Evolutionary conservation across 2,888 invertebrate species (phyloP).

Genomic region (Hydroisotoma schaefferi): DNA sequence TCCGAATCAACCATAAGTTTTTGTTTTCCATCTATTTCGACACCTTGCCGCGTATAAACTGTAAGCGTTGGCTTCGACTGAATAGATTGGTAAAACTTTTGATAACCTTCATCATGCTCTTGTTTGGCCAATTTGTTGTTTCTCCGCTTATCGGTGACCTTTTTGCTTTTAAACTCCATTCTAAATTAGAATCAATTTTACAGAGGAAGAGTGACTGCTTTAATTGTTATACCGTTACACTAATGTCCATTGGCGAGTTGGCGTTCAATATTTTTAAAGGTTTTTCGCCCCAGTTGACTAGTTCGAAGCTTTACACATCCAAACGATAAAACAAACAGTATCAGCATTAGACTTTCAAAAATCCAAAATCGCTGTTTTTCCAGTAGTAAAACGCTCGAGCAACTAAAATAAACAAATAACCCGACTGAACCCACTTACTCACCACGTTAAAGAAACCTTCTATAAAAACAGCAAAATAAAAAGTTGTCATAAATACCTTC

Average conservation of each 20-base stretch:
- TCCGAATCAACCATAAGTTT: background rate
- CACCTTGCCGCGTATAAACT: no score
- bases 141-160: background rate
- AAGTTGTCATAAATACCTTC: conserved; percentile 59
- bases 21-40: background rate
- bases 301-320: conserved; percentile 64
- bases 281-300: conserved; percentile 64
- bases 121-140: conserved; percentile 3
- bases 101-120: background rate
- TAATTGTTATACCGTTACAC: no score
- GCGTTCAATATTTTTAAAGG: conserved; percentile 66
- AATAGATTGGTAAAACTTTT: conserved; percentile 3
- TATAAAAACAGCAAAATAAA: background rate
- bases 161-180: background rate
- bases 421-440: no score
- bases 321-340: conserved; percentile 63
- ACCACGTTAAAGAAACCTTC: background rate
- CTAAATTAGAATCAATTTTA: background rate
- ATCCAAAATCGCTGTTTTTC: conserved; percentile 78
- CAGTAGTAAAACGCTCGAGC: conserved; percentile 11
- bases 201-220: background rate
- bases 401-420: conserved; percentile 9
- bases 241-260: conserved; percentile 64
- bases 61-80: background rate
- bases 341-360: conserved; percentile 69